Evolutionary conservation across 2,888 invertebrate species (phyloP), one percentile per base, ranked within the genome.

Genomic region (Apodemia hepburni): DNA sequence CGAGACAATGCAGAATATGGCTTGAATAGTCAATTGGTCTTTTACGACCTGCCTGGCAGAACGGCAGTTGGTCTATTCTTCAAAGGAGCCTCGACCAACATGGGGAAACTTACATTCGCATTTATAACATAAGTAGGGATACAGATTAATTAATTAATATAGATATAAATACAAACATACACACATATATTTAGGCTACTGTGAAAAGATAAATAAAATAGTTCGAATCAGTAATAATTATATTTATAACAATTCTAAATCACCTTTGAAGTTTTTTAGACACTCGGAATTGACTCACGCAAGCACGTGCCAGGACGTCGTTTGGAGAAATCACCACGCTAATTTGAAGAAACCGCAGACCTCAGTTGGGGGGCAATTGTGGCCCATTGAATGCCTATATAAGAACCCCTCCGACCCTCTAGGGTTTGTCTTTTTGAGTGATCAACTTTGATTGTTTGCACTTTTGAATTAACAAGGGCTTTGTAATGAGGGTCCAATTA

Each of bases 391-490:
- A n/a, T 27, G n/a, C 57, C 22, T 51, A 11, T 59, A 60, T 61
- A 6, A 61, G 60, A 38, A 27, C 35, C 65, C 64, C 60, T 69
- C 65, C 69, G 66, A 67, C 65, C 64, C 69, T 69, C 64, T 66
- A 66, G 70, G 69, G 73, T 72, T 72, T 74, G 73, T 74, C 74
- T 75, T 74, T 73, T 73, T 71, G 70, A 74, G 71, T 69, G 72
- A 64, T 66, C 64, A 62, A 65, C 61, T 64, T 67, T 67, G 70
- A 73, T 73, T 75, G 73, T 73, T 72, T 70, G 71, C 73, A 69
- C 68, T 71, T 69, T 67, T 67, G 66, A 69, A 70, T 69, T 67
- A 68, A 68, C 69, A 63, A 68, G 72, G 70, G 69, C 57, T 45
- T 45, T 61, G 38, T 61, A 61, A 61, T 61, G 58, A 61, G 49